Base-by-base conservation (phyloP, 92 coral and sea anemone genomes). In the Ricordea florida region DNA sequence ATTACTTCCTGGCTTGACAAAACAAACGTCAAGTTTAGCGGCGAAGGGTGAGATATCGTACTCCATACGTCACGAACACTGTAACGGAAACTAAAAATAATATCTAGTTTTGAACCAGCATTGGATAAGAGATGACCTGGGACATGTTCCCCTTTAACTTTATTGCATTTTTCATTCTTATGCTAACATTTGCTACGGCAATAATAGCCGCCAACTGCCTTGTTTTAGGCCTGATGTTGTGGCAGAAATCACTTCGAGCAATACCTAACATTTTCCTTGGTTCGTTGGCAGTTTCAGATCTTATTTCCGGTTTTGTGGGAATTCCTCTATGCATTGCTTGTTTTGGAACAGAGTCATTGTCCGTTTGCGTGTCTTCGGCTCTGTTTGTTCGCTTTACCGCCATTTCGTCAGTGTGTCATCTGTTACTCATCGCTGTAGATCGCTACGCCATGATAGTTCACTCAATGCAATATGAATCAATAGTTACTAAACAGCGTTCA, bases 261-360 rank as follows among this genome's bases (percentile, higher is more conserved):
- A 42, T 60, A 8, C 81, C 87, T 38, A 93, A 93, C 37, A 42
- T 78, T 40, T 63, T 93, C 20, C 87, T 93, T 2, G 70, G 85
- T 15, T 91, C 97, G 14, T 27, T 93, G 77, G 90, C 97, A 15
- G 38, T 85, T 5, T 93, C 97, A 0, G 98, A 93, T 70, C 55
- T 90, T 11, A 72, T 81, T 22, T 69, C 93, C 0, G 97, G 92
- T 4, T 36, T 89, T 11, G 78, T 93, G 30, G 97, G 93, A 27
- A 44, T 91, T 41, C 98, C 98, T 16, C 80, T 90, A 33, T 28
- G 75, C 3, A 46, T 85, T 17, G 76, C 57, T 3, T 93, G 98
- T 69, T 66, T 82, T n/a, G n/a, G 2, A 65, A 72, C 1, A 78
- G 79, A 4, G 46, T 69, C 0, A 30, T 38, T 15, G 50, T 78